Evolutionary conservation across 2,888 invertebrate genomes (phyloP).

Genomic region (Colletes collaris): DNA sequence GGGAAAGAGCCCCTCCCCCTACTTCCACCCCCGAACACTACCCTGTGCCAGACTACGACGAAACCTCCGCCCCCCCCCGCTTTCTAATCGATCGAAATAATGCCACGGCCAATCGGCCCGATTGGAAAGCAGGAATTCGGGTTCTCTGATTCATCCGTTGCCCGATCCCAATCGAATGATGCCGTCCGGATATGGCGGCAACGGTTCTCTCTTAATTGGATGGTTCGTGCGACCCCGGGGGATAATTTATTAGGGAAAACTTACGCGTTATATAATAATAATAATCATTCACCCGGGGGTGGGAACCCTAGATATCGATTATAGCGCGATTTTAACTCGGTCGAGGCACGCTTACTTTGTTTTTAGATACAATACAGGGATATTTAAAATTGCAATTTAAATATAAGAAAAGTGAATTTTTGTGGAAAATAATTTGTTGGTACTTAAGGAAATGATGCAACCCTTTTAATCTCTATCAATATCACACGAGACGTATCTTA

Average conservation of each 20-base stretch:
- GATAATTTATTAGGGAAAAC: conserved; percentile 33
- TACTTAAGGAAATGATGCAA: no score
- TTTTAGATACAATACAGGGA: no score
- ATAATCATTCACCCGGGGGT: no score
- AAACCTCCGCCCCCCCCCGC: conserved; percentile 39
- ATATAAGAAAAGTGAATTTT: no score
- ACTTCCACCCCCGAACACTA: background rate
- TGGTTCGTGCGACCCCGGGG: conserved; percentile 6
- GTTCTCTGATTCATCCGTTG: conserved; percentile 50
- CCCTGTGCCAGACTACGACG: conserved; percentile 24
- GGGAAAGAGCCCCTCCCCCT: conserved; percentile 51
- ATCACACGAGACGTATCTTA: no score
- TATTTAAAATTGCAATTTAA: no score
- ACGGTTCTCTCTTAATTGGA: conserved; percentile 62
- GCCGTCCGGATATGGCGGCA: conserved; percentile 45
- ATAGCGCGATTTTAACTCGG: no score
- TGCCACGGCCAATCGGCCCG: conserved; percentile 67
- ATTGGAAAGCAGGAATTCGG: conserved; percentile 61
- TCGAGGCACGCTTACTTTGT: no score
- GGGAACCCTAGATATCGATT: no score
- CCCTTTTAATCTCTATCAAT: no score
- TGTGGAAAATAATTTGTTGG: no score
- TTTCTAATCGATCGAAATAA: conserved; percentile 71
- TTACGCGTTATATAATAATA: background rate
- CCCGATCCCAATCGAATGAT: conserved; percentile 56